phyloP scores from a whole-genome alignment of 1,140 invertebrate genomes.

The Hypothenemus hampei region DNA sequence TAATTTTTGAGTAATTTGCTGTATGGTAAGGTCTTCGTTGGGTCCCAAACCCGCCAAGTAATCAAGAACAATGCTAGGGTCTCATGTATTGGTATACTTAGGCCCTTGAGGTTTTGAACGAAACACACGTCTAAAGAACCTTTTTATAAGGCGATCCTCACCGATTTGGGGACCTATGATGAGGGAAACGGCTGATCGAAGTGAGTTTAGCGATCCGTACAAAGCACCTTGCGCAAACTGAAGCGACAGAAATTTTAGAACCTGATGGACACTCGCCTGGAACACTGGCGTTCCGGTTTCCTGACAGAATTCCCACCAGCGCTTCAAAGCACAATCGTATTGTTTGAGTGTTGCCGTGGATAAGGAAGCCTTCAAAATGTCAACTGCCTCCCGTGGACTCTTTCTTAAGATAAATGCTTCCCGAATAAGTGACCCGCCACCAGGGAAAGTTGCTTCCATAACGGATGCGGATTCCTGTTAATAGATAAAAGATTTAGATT shows the following conservation, averaged over 20 bases:
- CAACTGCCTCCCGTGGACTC: background rate
- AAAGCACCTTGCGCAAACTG: background rate
- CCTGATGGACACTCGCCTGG: background rate
- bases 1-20: background rate
- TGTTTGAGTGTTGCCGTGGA: background rate
- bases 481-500: background rate
- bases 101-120: background rate
- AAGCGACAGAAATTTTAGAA: background rate
- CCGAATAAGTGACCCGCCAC: background rate
- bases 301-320: background rate
- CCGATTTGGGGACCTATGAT: background rate
- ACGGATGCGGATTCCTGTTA: background rate
- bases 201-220: background rate
- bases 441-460: conserved; percentile 7
- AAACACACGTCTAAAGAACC: background rate
- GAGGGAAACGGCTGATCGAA: background rate
- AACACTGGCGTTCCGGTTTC: background rate
- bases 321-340: background rate
- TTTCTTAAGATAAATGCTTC: background rate
- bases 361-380: background rate
- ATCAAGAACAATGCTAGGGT: background rate
- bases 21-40: background rate
- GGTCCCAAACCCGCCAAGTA: background rate
- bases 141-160: background rate
- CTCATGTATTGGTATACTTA: background rate